A percentile compares a stretch with the other conserved stretches of the same genome.
Conservation (phyloP, 2,888 invertebrate species). For the Callosobruchus maculatus region DNA sequence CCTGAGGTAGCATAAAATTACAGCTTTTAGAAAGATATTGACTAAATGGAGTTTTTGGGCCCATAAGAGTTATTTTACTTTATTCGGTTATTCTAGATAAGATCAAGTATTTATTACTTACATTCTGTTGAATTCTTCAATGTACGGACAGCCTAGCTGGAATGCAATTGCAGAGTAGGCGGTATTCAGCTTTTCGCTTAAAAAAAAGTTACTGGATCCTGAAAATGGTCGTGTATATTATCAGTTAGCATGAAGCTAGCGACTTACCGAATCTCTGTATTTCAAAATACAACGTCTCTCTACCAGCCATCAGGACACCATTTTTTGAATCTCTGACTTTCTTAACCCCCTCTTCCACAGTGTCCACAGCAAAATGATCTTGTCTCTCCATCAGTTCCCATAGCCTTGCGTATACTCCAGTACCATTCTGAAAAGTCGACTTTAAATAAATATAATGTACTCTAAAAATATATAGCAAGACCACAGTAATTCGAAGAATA, state of each 20-base stretch:
- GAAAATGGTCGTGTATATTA: conserved; percentile 9
- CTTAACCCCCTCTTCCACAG: conserved; percentile 68
- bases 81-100: neutral
- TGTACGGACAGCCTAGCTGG: conserved; percentile 71
- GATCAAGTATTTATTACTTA: conserved; percentile 44
- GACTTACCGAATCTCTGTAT: conserved; percentile 67
- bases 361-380: conserved; percentile 58
- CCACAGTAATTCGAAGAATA: no score
- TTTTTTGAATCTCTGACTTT: conserved; percentile 59
- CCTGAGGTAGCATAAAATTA: no score
- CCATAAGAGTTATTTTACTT: no score
- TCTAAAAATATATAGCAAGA: no score
- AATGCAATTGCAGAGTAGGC: conserved; percentile 75
- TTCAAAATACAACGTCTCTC: conserved; percentile 73
- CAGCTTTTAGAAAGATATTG: no score
- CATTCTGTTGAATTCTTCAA: conserved; percentile 71
- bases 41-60: no score
- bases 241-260: neutral
- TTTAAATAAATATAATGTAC: no score
- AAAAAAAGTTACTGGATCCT: conserved; percentile 66
- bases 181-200: conserved; percentile 74
- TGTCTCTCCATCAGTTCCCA: conserved; percentile 62
- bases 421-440: conserved; percentile 59
- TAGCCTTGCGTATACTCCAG: conserved; percentile 67
- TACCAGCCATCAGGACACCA: conserved; percentile 66